Conservation (phyloP, 2,113 vertebrate species). For the Percopsis transmontana region DNA sequence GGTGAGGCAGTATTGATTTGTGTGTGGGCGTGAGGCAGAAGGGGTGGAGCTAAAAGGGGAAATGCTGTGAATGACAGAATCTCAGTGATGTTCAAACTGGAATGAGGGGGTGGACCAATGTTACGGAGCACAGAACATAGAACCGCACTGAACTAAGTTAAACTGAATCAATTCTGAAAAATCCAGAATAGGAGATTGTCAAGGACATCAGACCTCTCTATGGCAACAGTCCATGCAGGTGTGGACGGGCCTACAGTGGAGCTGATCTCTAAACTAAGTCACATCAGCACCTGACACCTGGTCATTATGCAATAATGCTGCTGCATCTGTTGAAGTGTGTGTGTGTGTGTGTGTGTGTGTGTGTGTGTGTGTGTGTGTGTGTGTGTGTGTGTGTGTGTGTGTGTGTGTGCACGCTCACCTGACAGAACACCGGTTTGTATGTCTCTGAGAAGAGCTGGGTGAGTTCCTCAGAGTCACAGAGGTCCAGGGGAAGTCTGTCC, state of each 20-base stretch:
- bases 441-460: constrained; percentile 85
- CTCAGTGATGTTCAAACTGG: constrained; percentile 42
- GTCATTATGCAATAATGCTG: not conserved
- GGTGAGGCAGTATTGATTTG: constrained; percentile 77
- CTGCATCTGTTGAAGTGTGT: not conserved
- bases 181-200: constrained; percentile 8
- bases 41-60: constrained; percentile 72
- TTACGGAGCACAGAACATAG: constrained; percentile 17
- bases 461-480: constrained; percentile 84
- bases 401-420: constrained; percentile 75
- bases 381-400: not conserved
- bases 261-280: constrained; percentile 19
- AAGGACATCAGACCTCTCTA: constrained; percentile 53
- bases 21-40: constrained; percentile 65
- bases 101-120: constrained; percentile 51
- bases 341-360: not conserved
- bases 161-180: not conserved
- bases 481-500: constrained; percentile 87
- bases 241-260: constrained; percentile 7
- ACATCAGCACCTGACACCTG: constrained; percentile 35
- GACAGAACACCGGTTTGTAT: constrained; percentile 94
- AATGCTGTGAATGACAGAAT: constrained; percentile 52
- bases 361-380: not conserved
- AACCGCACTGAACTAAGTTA: constrained; percentile 3
- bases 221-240: constrained; percentile 47